These are phyloP conservation scores for Coleophora deauratella DNA, from an alignment of 2,888 invertebrate genomes.

Conservation along the genomic window DNA sequence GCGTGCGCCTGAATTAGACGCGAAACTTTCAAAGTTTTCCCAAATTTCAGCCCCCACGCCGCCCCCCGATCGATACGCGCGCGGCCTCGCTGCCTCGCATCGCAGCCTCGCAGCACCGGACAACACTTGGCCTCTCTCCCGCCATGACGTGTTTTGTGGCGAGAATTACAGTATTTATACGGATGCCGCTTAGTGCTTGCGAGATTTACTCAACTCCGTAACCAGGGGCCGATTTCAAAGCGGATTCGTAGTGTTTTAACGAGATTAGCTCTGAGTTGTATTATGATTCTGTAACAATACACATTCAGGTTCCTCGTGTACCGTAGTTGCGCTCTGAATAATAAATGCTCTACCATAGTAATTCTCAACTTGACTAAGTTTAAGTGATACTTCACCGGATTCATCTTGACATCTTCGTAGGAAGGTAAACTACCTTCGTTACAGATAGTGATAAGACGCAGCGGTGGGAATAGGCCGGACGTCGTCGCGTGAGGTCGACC, in stretches of 20 bases:
- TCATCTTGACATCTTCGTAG: conserved; percentile 4
- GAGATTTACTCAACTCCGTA: conserved; percentile 16
- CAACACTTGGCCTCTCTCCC: conserved; percentile 57
- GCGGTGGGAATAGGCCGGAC: conserved; percentile 36
- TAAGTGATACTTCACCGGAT: not conserved
- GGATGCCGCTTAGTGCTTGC: conserved; percentile 33
- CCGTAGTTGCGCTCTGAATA: not conserved
- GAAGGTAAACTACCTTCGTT: conserved; percentile 21
- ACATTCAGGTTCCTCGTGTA: no score
- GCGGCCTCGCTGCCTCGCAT: conserved; percentile 50
- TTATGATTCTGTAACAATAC: no score
- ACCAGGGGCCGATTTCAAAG: not conserved
- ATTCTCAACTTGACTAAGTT: conserved; percentile 3
- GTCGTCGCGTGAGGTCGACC: conserved; percentile 44
- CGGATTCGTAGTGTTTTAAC: not conserved
- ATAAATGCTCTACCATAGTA: conserved; percentile 1
- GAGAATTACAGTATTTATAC: conserved; percentile 31
- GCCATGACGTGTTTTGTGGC: conserved; percentile 54
- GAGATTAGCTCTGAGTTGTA: no score
- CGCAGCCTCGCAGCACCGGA: conserved; percentile 64
- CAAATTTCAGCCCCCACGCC: conserved; percentile 67
- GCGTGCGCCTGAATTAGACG: conserved; percentile 75
- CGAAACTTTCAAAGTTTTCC: conserved; percentile 75
- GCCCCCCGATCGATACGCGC: conserved; percentile 63
- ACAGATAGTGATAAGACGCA: conserved; percentile 20